A percentile compares a stretch with the other conserved stretches of the same genome.
Conservation (phyloP, 1,140 invertebrate genomes). For the Varroa destructor region DNA sequence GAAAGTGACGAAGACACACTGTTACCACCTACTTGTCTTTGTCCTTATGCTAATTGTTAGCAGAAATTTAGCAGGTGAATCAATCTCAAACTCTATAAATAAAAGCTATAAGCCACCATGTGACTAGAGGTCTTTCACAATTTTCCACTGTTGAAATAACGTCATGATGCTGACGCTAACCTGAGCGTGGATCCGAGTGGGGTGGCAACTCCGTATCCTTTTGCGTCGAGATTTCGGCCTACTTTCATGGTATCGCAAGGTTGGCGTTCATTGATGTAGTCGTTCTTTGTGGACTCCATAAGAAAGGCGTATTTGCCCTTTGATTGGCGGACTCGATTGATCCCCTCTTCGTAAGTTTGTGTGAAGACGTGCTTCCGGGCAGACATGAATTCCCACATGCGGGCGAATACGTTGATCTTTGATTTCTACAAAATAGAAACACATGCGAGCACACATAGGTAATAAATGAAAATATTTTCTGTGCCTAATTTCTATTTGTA, state of each 20-base stretch:
- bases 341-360: slow-evolving; percentile 41
- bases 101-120: too few relatives aligned
- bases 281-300: slow-evolving; percentile 42
- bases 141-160: too few relatives aligned
- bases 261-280: slow-evolving; percentile 45
- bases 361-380: slow-evolving; percentile 41
- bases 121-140: too few relatives aligned
- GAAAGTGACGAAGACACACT: too few relatives aligned
- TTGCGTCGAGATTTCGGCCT: slow-evolving; percentile 44
- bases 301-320: slow-evolving; percentile 49
- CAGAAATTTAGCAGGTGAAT: too few relatives aligned
- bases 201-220: slow-evolving; percentile 45
- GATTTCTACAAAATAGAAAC: slow-evolving; percentile 39
- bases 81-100: too few relatives aligned
- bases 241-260: slow-evolving; percentile 51
- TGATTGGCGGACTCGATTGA: slow-evolving; percentile 40
- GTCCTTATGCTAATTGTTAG: too few relatives aligned
- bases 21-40: too few relatives aligned
- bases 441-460: neutral
- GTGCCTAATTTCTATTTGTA: too few relatives aligned
- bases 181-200: slow-evolving; percentile 39
- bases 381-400: slow-evolving; percentile 46
- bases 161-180: slow-evolving; percentile 16
- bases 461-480: neutral
- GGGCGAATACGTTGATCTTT: slow-evolving; percentile 44